Percentiles rank a stretch among this genome's conserved stretches.
phyloP scores from a whole-genome alignment of 2,888 invertebrate species.

The Cerastoderma edule region DNA sequence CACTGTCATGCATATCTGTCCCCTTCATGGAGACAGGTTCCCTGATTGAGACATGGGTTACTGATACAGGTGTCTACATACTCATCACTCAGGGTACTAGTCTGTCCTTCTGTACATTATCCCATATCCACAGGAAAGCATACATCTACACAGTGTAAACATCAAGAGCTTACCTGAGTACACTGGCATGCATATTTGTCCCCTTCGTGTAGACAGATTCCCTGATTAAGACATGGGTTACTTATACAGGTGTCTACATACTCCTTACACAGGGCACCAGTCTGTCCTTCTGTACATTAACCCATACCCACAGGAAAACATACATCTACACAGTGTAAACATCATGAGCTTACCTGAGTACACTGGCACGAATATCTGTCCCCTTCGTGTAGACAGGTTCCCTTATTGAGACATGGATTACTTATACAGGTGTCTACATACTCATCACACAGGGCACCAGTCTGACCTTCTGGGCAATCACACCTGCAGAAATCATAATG shows the following conservation, averaged over 20 bases:
- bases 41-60: too few species aligned
- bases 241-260: conserved; percentile 83
- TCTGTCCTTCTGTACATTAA: too few species aligned
- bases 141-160: too few species aligned
- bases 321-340: too few species aligned
- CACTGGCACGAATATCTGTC: conserved; percentile 89
- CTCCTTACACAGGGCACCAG: conserved; percentile 72
- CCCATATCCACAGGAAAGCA: too few species aligned
- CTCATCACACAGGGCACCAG: conserved; percentile 72
- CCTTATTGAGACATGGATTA: conserved; percentile 88
- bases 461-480: conserved; percentile 68
- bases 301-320: too few species aligned
- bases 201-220: conserved; percentile 63
- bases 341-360: conserved; percentile 86
- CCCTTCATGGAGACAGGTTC: too few species aligned
- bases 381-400: conserved; percentile 63
- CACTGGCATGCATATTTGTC: conserved; percentile 89
- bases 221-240: conserved; percentile 88
- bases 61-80: too few species aligned
- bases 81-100: too few species aligned
- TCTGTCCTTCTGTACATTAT: too few species aligned
- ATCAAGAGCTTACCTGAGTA: conserved; percentile 86
- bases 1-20: too few species aligned
- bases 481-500: conserved; percentile 66
- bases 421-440: conserved; percentile 83